phyloP scores from a whole-genome alignment of 2,888 invertebrate species.

The Acleris holmiana region DNA sequence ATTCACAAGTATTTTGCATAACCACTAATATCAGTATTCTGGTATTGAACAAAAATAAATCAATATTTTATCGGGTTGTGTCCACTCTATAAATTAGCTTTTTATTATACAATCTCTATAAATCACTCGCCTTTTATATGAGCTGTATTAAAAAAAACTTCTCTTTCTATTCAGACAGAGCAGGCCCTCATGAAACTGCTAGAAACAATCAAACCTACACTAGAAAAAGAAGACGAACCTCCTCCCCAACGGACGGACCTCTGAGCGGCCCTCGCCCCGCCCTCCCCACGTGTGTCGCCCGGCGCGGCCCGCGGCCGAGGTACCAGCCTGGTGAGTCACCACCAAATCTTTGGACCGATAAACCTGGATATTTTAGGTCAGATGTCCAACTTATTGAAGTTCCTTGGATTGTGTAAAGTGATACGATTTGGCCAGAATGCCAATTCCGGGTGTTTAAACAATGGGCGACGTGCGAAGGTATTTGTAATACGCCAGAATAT shows the following conservation, averaged over 20 bases:
- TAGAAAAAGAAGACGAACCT: constrained; percentile 58
- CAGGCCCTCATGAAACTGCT: constrained; percentile 90
- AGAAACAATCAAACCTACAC: constrained; percentile 80
- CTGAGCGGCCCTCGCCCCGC: constrained; percentile 46
- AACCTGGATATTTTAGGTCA: background rate
- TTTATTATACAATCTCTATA: too few relatives aligned
- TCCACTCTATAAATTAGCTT: too few relatives aligned
- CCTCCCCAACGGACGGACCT: constrained; percentile 54
- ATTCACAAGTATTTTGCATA: background rate
- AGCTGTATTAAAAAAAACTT: background rate
- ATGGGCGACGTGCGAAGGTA: constrained; percentile 2
- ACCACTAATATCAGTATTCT: too few relatives aligned
- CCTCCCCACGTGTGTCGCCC: background rate
- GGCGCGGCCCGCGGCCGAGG: background rate
- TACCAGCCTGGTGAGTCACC: background rate
- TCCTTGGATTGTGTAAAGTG: too few relatives aligned
- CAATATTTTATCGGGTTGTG: too few relatives aligned
- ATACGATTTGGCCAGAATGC: background rate
- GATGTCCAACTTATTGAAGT: background rate
- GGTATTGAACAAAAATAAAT: too few relatives aligned
- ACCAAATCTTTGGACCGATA: too few relatives aligned
- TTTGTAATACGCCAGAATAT: constrained; percentile 23
- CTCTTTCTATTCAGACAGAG: constrained; percentile 85
- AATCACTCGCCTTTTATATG: background rate
- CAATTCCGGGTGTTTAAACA: background rate